Conservation (phyloP, 2,888 invertebrate genomes). For the Tipula helvola region DNA sequence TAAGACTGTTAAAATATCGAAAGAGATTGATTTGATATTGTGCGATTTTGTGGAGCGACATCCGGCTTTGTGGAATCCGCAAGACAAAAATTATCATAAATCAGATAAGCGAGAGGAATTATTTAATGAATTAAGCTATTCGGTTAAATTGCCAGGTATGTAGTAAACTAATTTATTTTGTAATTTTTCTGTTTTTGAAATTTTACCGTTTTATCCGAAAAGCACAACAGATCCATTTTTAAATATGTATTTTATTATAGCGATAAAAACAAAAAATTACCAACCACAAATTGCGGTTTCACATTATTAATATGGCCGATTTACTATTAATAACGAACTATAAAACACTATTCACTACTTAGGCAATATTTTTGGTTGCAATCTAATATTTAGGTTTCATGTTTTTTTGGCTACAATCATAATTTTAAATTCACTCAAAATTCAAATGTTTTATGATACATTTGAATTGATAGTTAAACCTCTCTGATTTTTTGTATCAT, state of each 20-base stretch:
- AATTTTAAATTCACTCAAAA: no score
- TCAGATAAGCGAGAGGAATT: constrained; percentile 7
- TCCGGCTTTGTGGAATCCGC: background rate
- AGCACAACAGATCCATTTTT: no score
- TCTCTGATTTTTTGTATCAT: no score
- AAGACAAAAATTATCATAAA: constrained; percentile 10
- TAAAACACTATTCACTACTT: background rate
- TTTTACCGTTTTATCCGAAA: no score
- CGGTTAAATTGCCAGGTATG: constrained; percentile 8
- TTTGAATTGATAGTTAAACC: no score
- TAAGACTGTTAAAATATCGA: constrained; percentile 5
- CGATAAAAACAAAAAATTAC: background rate
- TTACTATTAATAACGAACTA: background rate
- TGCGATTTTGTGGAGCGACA: constrained; percentile 7
- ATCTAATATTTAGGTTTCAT: background rate
- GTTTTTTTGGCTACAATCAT: no score
- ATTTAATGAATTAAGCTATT: background rate
- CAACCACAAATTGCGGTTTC: background rate
- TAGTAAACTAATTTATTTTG: background rate
- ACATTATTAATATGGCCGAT: background rate
- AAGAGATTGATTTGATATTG: constrained; percentile 9
- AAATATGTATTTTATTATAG: background rate
- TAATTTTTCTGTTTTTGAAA: no score
- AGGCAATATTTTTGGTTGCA: background rate
- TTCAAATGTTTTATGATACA: no score